Evolutionary conservation across 2,797 vertebrate species (phyloP), one percentile per base, ranked within the genome.

Genomic region (Pitangus sulphuratus): DNA sequence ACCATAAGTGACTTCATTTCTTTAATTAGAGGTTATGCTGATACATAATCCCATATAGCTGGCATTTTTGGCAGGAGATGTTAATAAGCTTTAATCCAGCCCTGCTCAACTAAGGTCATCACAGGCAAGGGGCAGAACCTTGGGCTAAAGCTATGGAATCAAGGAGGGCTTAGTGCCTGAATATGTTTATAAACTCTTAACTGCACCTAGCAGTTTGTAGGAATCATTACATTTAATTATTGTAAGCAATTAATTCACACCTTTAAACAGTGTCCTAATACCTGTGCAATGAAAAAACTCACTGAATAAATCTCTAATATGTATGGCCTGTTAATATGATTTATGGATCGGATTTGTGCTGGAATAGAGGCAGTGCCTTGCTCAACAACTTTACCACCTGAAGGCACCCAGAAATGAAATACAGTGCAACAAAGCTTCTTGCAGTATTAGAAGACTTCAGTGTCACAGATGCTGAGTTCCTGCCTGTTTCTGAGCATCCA

Each of bases 401-500:
- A 53, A 71, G 18, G 33, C 18, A 50, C 16, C 3, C 47, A 39
- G 54, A 79, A 56, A 20, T 42, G 1, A 54, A 82, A 47, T 1
- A 4, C 5, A n/a, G 5, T 12, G 12, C 48, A 48, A 24, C 16
- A 14, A 75, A 56, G 6, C 61, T 86, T 65, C 39, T 69, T 48
- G 25, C 18, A 33, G 9, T 33, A 12, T 56, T 75, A 17, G 47
- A 72, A 45, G 18, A 53, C 24, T 58, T 74, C 3, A 16, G 18
- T 12, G 30, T 47, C 26, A 4, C 3, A 21, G 4, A 15, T 9
- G 10, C 31, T 62, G 44, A 64, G 15, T 15, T 72, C 15, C 22
- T 45, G 39, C 20, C 33, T 0, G 0, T 39, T 65, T 12, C 20
- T 0, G 2, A 56, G 20, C 18, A 76, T 5, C 57, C 26, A 8